Evolutionary conservation across 2,797 vertebrate species (phyloP), one percentile per base, ranked within the genome.

Genomic region (Botia kubotai): DNA sequence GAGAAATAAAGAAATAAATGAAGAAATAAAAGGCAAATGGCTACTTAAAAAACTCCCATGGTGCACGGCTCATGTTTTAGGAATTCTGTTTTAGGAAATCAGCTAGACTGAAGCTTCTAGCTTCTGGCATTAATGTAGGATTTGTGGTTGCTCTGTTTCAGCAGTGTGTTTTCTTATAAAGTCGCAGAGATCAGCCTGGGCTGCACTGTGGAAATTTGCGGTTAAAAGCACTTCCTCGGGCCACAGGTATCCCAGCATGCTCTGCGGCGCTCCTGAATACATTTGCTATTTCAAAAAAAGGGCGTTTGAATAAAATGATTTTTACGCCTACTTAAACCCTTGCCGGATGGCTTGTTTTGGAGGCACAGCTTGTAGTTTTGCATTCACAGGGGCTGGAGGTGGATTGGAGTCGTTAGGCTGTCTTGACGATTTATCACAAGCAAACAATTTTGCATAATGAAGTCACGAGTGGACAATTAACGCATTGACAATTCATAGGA

Each of bases 81-180:
- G 53, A 53, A 71, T 82, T 82, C 72, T 46, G 72, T 79, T 63
- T 75, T 29, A 80, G 62, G 52, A 55, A 71, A 66, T 26, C 52
- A 71, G 72, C 4, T n/a, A 71, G 72, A 52, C 69, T 65, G 70
- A 74, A 76, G 58, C 68, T 76, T 53, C 36, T 79, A 66, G 73
- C 68, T 53, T 74, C 55, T 52, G 81, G 65, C 72, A 50, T 74
- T 66, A 80, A 81, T 67, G 78, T 52, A 50, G 75, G 77, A 85
- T 86, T 73, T 66, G 62, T 6, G 33, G 17, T 53, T 83, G 23
- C n/a, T 5, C 36, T 29, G 55, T 76, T 68, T 53, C 70, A 67
- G 39, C 80, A 71, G 62, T 60, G 77, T 53, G 57, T 62, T 75
- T 43, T 36, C 67, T 69, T 82, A 79, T 21, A 75, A 67, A 80